Base-by-base conservation (phyloP, 2,797 vertebrate species). In the Rallus crepitans region DNA sequence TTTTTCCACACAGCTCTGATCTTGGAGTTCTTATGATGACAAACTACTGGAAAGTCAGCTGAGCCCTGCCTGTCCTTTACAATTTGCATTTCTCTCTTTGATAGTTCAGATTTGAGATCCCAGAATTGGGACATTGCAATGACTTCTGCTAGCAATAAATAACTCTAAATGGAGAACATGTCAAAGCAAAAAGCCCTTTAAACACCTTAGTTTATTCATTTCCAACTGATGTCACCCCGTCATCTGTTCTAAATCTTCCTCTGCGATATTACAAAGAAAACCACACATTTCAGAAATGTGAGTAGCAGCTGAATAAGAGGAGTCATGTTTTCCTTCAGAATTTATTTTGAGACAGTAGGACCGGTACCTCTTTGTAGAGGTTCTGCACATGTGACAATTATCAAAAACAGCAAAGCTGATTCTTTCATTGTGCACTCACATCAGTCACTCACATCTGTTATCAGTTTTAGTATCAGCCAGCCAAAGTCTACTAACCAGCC, bases 401-500 rank as follows among this genome's bases (percentile, higher is more conserved):
- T 30, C 53, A 78, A 84, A 91, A 53, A 25, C 28, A 76, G 47
- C n/a, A 40, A 90, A 71, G 37, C 45, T 81, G 18, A 59, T 79
- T 90, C 94, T 93, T 86, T 40, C 47, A 8, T 52, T 79, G 24
- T 47, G 5, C 82, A 23, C 23, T 82, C 70, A 33, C 71, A 37
- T 25, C 8, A 15, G 37, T 37, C 37, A 37, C 37, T 37, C 37
- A 37, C 11, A 37, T 37, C 37, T 37, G 37, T 11, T 37, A 37
- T 37, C 37, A 45, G 33, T 83, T 97, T 90, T 77, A 92, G 86
- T 84, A 50, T 68, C 86, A 47, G 45, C 70, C 84, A 95, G 33
- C 21, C 87, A 75, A 95, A 96, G 31, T 64, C 83, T 95, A 35
- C 50, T 92, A 94, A 96, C 90, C 64, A 93, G 66, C 70, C 80